Evolutionary conservation across 2,113 vertebrate species (phyloP).

Genomic region (Oryzias curvinotus): DNA sequence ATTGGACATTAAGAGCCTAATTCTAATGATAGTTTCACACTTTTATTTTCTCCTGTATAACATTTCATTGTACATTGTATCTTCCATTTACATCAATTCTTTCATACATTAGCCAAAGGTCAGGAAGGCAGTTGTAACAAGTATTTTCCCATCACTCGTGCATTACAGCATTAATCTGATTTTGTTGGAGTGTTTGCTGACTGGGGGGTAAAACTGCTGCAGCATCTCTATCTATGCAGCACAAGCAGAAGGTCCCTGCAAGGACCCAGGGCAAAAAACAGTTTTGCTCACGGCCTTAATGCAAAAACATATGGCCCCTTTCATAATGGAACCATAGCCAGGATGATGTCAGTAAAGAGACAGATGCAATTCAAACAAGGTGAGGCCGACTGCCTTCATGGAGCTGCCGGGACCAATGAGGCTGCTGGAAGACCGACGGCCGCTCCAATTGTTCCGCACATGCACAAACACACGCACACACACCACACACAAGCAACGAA

Average conservation of each 20-base stretch:
- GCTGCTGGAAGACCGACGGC: not conserved
- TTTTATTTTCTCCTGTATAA: too few species aligned
- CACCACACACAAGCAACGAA: not conserved
- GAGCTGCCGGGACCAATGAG: conserved; percentile 18
- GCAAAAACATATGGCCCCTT: conserved; percentile 34
- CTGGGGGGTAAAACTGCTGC: not conserved
- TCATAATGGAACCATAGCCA: conserved; percentile 23
- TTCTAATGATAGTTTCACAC: too few species aligned
- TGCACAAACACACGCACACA: not conserved
- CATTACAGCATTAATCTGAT: too few species aligned
- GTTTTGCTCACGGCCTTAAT: conserved; percentile 15
- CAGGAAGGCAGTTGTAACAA: too few species aligned
- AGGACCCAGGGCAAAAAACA: too few species aligned
- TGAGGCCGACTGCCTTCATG: conserved; percentile 41
- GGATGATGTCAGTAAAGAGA: conserved; percentile 34
- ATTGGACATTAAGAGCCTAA: too few species aligned
- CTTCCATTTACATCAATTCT: too few species aligned
- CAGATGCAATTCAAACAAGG: conserved; percentile 26
- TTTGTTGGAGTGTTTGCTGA: too few species aligned
- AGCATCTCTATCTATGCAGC: not conserved
- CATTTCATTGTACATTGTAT: too few species aligned
- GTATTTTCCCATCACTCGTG: too few species aligned
- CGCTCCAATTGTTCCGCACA: not conserved
- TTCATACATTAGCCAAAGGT: too few species aligned
- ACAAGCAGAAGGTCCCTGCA: not conserved